Evolutionary conservation across 2,888 invertebrate species (phyloP), one percentile per base, ranked within the genome.

Genomic region (Caenorhabditis sp.): DNA sequence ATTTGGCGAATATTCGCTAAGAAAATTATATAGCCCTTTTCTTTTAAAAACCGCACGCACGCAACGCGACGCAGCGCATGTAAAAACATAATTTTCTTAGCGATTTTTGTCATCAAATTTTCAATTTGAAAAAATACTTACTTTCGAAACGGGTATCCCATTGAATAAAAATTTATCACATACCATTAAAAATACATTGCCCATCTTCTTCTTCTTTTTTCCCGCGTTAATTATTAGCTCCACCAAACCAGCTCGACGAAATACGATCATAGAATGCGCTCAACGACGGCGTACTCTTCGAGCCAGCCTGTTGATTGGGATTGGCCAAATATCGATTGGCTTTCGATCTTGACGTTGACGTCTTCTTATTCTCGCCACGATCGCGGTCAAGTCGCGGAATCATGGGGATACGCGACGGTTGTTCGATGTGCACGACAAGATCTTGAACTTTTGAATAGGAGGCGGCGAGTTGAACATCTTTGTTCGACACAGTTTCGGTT

Each of bases 221-320:
- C 4, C 10, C 4, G 4, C 31, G 5, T 43, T 58, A 68, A 19
- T 68, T 73, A 23, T 70, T 70, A 6, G 66, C 64, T 60, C 67
- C 70, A 17, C 78, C 78, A 37, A 78, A 78, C 78, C 77, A 80
- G 31, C 71, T 76, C 53, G 78, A 75, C 19, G 79, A 80, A 43
- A 81, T 69, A 57, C 77, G 66, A 61, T 80, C 78, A 57, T 75
- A 75, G 59, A 81, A 70, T 1, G 79, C 78, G n/a, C 77, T 72
- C 50, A 81, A 36, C 6, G 78, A 77, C 19, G 79, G 72, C 17
- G 79, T 62, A 27, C 65, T 66, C 23, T 64, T 62, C 23, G 68
- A 65, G 6, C 64, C 63, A 36, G 66, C 66, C 57, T 71, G 72
- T 24, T 66, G 66, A 27, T 76, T 68, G 2, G 79, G 77, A 62